These are phyloP conservation scores for Synergus laeviventris DNA, from an alignment of 2,888 invertebrate species.

Conservation along the genomic window DNA sequence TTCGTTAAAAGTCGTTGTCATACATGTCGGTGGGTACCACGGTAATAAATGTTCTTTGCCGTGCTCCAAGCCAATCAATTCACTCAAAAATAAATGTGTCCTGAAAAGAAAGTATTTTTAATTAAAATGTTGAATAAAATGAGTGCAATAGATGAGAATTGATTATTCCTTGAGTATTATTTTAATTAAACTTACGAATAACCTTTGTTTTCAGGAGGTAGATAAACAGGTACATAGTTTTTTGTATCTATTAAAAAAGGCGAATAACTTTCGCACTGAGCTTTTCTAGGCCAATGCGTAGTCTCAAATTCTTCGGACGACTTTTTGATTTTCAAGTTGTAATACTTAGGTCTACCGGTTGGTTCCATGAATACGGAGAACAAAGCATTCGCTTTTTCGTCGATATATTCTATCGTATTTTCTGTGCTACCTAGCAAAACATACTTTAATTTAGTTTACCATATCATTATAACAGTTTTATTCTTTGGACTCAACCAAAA, in stretches of 20 bases:
- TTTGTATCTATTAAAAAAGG: slow-evolving; percentile 55
- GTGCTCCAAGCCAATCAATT: slow-evolving; percentile 80
- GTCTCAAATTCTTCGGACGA: slow-evolving; percentile 58
- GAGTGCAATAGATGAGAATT: too few species aligned
- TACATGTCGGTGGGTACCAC: slow-evolving; percentile 87
- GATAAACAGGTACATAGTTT: slow-evolving; percentile 81
- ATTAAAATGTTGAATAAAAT: not conserved
- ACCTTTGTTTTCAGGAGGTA: slow-evolving; percentile 88
- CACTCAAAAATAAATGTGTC: slow-evolving; percentile 67
- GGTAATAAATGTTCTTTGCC: slow-evolving; percentile 83
- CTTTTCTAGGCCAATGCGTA: slow-evolving; percentile 61
- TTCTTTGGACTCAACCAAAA: not conserved
- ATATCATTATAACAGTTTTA: not conserved
- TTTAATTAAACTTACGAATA: slow-evolving; percentile 79
- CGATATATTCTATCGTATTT: slow-evolving; percentile 10
- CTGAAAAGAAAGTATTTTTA: slow-evolving; percentile 46
- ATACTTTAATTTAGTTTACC: slow-evolving; percentile 7
- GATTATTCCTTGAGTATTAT: not conserved
- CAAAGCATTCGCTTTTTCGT: slow-evolving; percentile 50
- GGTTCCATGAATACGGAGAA: slow-evolving; percentile 62
- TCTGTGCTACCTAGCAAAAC: slow-evolving; percentile 13
- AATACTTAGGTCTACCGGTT: slow-evolving; percentile 61
- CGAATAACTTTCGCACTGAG: slow-evolving; percentile 59
- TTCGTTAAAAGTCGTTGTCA: slow-evolving; percentile 69
- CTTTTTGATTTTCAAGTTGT: slow-evolving; percentile 60